Evolutionary conservation across 2,888 invertebrate genomes (phyloP).

Genomic region (Cerastis rubricosa): DNA sequence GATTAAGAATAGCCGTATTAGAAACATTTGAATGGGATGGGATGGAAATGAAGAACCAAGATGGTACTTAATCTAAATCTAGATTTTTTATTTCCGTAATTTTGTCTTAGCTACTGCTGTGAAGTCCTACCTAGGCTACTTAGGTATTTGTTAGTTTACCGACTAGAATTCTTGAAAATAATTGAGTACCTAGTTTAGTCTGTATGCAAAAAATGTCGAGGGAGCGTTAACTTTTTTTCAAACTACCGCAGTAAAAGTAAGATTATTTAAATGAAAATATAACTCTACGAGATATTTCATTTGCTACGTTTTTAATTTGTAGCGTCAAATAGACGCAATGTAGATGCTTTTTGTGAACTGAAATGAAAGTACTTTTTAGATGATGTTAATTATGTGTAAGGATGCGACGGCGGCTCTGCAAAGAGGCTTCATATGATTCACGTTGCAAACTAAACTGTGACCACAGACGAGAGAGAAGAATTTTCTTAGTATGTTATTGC

Average conservation of each 20-base stretch:
- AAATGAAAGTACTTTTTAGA: neutral
- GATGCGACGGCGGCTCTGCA: too few relatives aligned
- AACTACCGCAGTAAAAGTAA: neutral
- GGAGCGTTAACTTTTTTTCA: neutral
- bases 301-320: neutral
- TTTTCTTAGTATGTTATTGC: too few relatives aligned
- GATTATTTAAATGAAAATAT: neutral
- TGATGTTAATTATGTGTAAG: neutral
- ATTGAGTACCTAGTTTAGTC: neutral
- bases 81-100: neutral
- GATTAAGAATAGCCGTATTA: too few relatives aligned
- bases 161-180: neutral
- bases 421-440: too few relatives aligned
- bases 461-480: too few relatives aligned
- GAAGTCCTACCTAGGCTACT: neutral
- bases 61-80: neutral
- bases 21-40: too few relatives aligned
- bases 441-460: too few relatives aligned
- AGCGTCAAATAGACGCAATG: neutral
- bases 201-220: neutral
- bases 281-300: neutral
- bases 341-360: neutral
- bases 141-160: neutral
- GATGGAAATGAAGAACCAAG: neutral
- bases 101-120: neutral